Conservation (phyloP, 1,140 invertebrate genomes). For the Battus philenor region DNA sequence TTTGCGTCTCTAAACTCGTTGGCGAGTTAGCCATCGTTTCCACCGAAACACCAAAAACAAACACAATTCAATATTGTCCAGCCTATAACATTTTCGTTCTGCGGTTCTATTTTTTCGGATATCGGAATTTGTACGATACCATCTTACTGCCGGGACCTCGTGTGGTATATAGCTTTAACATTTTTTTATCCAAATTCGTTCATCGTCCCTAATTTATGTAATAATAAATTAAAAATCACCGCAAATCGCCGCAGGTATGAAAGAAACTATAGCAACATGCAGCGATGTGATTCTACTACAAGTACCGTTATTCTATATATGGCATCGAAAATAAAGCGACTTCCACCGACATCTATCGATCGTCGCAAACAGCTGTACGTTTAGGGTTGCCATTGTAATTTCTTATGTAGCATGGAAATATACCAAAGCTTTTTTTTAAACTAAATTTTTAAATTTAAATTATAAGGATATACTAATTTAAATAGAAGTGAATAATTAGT, state of each 20-base stretch:
- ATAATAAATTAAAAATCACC: slow-evolving; percentile 46
- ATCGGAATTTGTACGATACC: slow-evolving; percentile 15
- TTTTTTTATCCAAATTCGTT: slow-evolving; percentile 38
- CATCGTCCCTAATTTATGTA: slow-evolving; percentile 44
- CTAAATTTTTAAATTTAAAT: too few relatives aligned
- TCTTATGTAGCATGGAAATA: too few relatives aligned
- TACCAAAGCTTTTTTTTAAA: too few relatives aligned
- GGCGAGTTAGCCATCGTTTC: slow-evolving; percentile 80
- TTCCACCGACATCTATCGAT: slow-evolving; percentile 73
- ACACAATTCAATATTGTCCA: slow-evolving; percentile 44
- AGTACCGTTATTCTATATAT: slow-evolving; percentile 65
- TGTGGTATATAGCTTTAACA: slow-evolving; percentile 36
- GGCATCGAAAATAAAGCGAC: slow-evolving; percentile 69
- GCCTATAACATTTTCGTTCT: slow-evolving; percentile 42
- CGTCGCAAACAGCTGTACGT: slow-evolving; percentile 54
- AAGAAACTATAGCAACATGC: slow-evolving; percentile 53
- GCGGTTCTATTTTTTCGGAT: slow-evolving; percentile 19
- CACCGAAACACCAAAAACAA: slow-evolving; percentile 69
- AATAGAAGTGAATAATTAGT: too few relatives aligned
- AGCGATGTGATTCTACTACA: slow-evolving; percentile 58
- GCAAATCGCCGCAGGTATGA: slow-evolving; percentile 38
- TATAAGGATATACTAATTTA: too few relatives aligned
- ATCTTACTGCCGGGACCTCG: slow-evolving; percentile 12
- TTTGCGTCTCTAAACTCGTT: slow-evolving; percentile 85
- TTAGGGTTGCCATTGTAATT: slow-evolving; percentile 40